Percentiles rank a stretch among this genome's conserved stretches.
These are phyloP conservation scores for Peromyscus californicus DNA, from an alignment of 2,113 vertebrate species.

Conservation along the genomic window DNA sequence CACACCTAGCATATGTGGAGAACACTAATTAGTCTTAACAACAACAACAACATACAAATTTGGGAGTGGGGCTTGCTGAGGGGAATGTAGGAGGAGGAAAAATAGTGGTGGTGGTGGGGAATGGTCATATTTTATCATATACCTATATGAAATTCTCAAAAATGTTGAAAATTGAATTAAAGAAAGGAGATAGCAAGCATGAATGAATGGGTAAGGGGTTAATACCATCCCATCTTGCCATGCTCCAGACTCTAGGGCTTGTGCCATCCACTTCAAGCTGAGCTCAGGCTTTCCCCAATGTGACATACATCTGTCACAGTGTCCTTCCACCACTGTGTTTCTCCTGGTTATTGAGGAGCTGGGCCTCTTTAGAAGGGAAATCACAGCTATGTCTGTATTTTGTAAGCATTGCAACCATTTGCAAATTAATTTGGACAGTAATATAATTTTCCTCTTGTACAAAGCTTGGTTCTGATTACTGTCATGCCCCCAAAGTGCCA, in stretches of 20 bases:
- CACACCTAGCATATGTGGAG: neutral
- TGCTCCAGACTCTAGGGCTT: rapidly evolving
- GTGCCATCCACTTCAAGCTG: neutral
- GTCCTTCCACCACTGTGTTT: neutral
- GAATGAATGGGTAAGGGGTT: neutral
- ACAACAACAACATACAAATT: too few species aligned
- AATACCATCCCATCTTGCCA: rapidly evolving
- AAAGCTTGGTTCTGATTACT: constrained; percentile 79
- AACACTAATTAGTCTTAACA: neutral
- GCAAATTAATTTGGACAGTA: constrained; percentile 79
- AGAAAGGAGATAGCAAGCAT: too few species aligned
- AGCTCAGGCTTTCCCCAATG: neutral
- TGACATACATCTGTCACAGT: rapidly evolving
- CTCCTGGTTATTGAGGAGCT: neutral
- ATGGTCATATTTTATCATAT: neutral
- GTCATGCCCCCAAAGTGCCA: constrained; percentile 57
- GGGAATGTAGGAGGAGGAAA: neutral
- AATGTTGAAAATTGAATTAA: neutral
- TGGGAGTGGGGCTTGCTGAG: neutral
- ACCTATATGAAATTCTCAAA: neutral
- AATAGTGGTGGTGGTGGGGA: too few species aligned
- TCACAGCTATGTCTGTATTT: constrained; percentile 40
- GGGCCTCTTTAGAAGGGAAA: constrained; percentile 57
- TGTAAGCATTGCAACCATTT: constrained; percentile 69
- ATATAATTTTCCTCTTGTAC: constrained; percentile 78